Evolutionary conservation across 2,113 vertebrate species (phyloP), one percentile per base, ranked within the genome.

Genomic region (Stigmatopora argus): DNA sequence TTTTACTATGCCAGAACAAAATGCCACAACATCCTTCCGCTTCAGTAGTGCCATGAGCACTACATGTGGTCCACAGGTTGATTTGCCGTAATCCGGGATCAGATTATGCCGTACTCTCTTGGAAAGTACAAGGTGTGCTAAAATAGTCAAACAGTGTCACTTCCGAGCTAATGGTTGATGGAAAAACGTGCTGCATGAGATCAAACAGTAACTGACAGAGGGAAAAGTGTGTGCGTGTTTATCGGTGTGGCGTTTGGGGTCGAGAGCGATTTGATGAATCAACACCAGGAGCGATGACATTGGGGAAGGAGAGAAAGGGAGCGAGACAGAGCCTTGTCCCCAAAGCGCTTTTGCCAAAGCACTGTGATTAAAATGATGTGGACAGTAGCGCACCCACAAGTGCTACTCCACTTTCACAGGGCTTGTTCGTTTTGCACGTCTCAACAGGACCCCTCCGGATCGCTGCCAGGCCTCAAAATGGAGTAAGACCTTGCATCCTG

Each of bases 271-370:
- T 48, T 77, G 74, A 81, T 79, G 88, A 77, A 73, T 59, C 59
- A 51, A 52, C 70, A 82, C 67, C 67, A 69, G 70, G 62, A 78
- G 79, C 74, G 78, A 69, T 14, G 71, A 58, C 52, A 64, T 49
- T 48, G 51, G 41, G 67, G 77, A 62, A 64, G 52, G 60, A 73
- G 65, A 66, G 58, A 21, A 11, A 21, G 38, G 2, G 38, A 61
- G 11, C 12, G 41, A 45, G 35, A 23, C n/a, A 70, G 68, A 71
- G 78, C 67, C 73, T 61, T 57, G 48, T 47, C 74, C 80, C 84
- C 83, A 87, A 81, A 70, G 71, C 74, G 79, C 84, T 83, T 56
- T 31, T 85, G 88, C 86, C 85, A 78, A 75, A 80, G 78, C 86
- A 2, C 71, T 86, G 85, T 71, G 78, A 81, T 83, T 55, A 74